These are phyloP conservation scores for Nesoenas mayeri DNA, from an alignment of 2,113 vertebrate species.

Conservation along the genomic window DNA sequence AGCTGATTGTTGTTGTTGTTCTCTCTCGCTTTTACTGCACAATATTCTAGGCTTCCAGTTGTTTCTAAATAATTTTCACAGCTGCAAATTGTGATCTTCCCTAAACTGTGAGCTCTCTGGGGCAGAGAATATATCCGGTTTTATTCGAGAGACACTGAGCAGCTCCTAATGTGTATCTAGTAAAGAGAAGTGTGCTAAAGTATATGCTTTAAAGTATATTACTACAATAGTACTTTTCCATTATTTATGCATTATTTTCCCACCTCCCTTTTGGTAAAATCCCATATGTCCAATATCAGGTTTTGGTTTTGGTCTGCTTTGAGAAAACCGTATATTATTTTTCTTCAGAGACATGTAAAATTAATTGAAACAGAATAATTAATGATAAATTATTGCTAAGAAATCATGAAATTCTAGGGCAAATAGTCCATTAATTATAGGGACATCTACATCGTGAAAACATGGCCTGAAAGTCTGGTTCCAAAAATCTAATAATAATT, in stretches of 20 bases:
- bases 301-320: neutral
- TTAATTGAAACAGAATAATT: constrained; percentile 12
- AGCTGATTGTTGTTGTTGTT: constrained; percentile 28
- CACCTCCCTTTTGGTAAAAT: neutral
- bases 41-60: neutral
- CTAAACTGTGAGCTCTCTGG: neutral
- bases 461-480: neutral
- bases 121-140: neutral
- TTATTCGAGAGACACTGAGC: neutral
- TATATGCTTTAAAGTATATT: neutral
- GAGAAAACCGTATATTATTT: neutral
- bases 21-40: constrained; percentile 15
- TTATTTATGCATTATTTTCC: neutral
- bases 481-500: neutral
- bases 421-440: neutral
- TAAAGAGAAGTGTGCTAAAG: neutral
- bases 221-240: neutral
- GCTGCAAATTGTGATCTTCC: neutral
- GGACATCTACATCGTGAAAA: neutral
- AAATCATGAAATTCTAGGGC: neutral
- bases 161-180: neutral
- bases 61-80: neutral
- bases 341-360: neutral
- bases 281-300: neutral
- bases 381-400: neutral